phyloP scores from a whole-genome alignment of 2,888 invertebrate genomes.

The Maniola hyperantus region DNA sequence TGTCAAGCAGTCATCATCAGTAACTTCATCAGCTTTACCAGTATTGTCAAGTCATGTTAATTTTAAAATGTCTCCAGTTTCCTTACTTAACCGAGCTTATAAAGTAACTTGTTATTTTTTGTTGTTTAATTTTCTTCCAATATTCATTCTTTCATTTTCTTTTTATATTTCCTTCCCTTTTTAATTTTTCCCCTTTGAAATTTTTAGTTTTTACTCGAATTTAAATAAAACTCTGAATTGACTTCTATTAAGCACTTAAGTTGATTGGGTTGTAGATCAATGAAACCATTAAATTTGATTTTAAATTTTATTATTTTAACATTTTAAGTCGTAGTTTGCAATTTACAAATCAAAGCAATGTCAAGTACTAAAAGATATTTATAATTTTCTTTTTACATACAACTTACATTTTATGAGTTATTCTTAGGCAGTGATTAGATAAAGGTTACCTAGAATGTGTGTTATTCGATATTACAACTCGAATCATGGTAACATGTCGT shows the following conservation, averaged over 20 bases:
- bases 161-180: background rate
- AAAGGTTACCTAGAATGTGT: constrained; percentile 45
- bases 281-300: constrained; percentile 48
- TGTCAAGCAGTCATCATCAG: constrained; percentile 34
- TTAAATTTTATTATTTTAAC: constrained; percentile 67
- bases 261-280: constrained; percentile 30
- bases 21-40: constrained; percentile 9
- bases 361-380: constrained; percentile 65
- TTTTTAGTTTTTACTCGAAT: background rate
- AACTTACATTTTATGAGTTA: constrained; percentile 60
- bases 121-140: background rate
- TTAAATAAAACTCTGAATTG: background rate
- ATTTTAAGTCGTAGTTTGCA: constrained; percentile 75
- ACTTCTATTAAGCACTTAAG: background rate
- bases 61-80: background rate
- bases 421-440: constrained; percentile 64
- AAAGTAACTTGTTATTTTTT: background rate
- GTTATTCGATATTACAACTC: constrained; percentile 57
- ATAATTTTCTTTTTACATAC: constrained; percentile 51
- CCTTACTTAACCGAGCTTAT: background rate
- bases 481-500: constrained; percentile 70
- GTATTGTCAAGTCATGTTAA: constrained; percentile 8
- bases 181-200: background rate
- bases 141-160: background rate
- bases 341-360: constrained; percentile 76